These are phyloP conservation scores for Lepidocolaptes lacrymiger DNA, from an alignment of 2,797 vertebrate genomes.

Conservation along the genomic window DNA sequence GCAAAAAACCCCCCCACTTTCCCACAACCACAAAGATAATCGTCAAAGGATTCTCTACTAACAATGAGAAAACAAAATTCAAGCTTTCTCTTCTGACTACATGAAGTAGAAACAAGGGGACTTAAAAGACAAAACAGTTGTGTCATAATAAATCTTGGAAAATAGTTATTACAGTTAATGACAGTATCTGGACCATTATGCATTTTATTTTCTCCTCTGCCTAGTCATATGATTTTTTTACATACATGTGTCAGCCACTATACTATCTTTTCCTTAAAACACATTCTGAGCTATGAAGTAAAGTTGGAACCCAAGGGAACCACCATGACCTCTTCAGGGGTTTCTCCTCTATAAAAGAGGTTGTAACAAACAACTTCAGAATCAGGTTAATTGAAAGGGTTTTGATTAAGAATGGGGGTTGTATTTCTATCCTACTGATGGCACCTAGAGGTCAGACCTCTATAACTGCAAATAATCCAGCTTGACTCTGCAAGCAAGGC, in stretches of 20 bases:
- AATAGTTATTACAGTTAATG: not conserved
- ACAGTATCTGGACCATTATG: not conserved
- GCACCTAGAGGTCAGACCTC: not conserved
- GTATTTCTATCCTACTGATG: not conserved
- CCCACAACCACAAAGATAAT: not conserved
- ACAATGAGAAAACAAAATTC: not conserved
- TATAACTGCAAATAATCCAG: not conserved
- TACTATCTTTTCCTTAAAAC: not conserved
- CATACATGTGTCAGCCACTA: not conserved
- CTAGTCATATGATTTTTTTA: not conserved
- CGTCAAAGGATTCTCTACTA: not conserved
- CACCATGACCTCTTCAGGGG: fast-evolving
- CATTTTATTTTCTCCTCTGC: not conserved
- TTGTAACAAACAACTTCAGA: not conserved
- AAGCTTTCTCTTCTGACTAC: not conserved
- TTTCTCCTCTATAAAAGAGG: not conserved
- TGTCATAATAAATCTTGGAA: not conserved
- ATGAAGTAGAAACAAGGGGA: not conserved
- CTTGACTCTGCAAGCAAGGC: not conserved
- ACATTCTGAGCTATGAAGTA: not conserved
- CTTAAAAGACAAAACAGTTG: not conserved
- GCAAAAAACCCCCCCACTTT: not conserved
- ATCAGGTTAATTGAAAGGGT: not conserved
- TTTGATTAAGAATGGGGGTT: not conserved
- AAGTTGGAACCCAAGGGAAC: not conserved